Evolutionary conservation across 2,113 vertebrate genomes (phyloP).

Genomic region (Microcebus griseorufus): DNA sequence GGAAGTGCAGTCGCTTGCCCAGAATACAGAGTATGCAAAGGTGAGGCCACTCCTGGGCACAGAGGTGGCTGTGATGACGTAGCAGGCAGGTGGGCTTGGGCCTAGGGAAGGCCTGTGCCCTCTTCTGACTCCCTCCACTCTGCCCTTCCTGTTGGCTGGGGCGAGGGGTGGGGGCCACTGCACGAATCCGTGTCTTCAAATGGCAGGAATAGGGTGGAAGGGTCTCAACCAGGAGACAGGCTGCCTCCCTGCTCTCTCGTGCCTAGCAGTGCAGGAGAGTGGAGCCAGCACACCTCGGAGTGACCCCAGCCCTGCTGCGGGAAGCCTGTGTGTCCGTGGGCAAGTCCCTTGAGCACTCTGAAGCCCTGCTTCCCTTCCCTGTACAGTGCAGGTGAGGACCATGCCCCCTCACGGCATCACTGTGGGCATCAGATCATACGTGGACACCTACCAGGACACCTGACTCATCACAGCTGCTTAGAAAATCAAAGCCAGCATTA

Average conservation of each 20-base stretch:
- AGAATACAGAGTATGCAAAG: not conserved
- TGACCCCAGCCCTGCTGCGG: not conserved
- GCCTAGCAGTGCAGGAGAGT: not conserved
- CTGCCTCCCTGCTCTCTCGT: not conserved
- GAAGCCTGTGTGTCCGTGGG: no score
- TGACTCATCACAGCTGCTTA: not conserved
- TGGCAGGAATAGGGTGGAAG: not conserved
- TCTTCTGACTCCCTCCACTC: no score
- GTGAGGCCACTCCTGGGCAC: not conserved
- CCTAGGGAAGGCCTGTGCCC: not conserved
- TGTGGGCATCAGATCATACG: not conserved
- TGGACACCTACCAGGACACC: not conserved
- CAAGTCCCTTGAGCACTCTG: not conserved
- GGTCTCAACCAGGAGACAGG: not conserved
- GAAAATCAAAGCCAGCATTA: not conserved
- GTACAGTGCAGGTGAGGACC: not conserved
- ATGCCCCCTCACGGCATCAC: not conserved
- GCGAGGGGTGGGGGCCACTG: no score
- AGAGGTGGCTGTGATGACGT: not conserved
- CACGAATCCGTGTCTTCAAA: not conserved
- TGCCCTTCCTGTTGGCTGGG: not conserved
- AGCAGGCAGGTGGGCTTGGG: not conserved
- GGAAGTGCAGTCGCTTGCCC: not conserved
- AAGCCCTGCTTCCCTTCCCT: not conserved
- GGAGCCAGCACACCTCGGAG: not conserved